Evolutionary conservation across 2,113 vertebrate genomes (phyloP).

Genomic region (Petrocephalus microphthalmus): DNA sequence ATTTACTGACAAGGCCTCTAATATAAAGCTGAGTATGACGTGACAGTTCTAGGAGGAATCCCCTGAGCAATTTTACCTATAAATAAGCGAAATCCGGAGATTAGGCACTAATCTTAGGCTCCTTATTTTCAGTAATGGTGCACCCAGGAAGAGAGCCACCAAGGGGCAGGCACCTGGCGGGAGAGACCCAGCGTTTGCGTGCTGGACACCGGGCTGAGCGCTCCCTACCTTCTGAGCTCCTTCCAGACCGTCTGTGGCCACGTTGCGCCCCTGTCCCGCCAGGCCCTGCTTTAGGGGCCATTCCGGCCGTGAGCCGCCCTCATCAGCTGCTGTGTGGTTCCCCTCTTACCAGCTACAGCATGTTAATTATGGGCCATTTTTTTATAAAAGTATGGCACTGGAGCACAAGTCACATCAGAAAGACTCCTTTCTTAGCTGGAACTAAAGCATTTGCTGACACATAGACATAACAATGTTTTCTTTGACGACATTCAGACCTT

Average conservation of each 20-base stretch:
- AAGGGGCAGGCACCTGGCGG: neutral
- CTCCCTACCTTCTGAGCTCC: neutral
- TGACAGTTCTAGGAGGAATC: constrained; percentile 7
- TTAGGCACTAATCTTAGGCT: neutral
- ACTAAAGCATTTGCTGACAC: neutral
- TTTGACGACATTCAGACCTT: neutral
- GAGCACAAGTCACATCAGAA: neutral
- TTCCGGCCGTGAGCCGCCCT: neutral
- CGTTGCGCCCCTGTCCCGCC: neutral
- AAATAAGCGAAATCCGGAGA: neutral
- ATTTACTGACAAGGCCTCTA: constrained; percentile 5
- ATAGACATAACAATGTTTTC: neutral
- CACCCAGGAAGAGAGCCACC: neutral
- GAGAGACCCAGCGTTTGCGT: neutral
- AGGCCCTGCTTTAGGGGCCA: neutral
- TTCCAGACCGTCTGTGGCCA: neutral
- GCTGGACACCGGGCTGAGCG: neutral
- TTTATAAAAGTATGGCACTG: neutral
- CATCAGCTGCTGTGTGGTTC: neutral
- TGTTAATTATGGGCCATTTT: neutral
- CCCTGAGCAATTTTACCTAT: neutral
- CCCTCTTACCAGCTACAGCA: neutral
- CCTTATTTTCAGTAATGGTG: neutral
- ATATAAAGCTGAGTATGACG: constrained; percentile 20
- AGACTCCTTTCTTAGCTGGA: neutral